These are phyloP conservation scores for Chloroceryle amazona DNA, from an alignment of 2,797 vertebrate genomes.

Conservation along the genomic window DNA sequence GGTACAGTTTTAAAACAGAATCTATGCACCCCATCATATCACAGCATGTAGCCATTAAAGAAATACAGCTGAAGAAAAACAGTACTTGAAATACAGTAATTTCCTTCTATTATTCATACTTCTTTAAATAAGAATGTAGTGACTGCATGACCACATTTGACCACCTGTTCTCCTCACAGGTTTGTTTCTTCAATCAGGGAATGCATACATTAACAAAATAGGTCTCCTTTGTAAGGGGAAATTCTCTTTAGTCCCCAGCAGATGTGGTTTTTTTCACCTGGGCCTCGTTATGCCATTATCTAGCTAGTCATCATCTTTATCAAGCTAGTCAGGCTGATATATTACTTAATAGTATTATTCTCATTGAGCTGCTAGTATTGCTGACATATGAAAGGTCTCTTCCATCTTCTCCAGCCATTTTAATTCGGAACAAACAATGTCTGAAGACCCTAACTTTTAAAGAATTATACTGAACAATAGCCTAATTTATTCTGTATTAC, in stretches of 20 bases:
- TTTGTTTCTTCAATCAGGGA: background rate
- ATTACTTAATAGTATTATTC: background rate
- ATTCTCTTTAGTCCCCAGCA: background rate
- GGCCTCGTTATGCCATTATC: background rate
- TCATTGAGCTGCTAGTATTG: background rate
- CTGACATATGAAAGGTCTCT: background rate
- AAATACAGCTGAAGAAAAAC: background rate
- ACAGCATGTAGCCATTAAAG: background rate
- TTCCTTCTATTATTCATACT: background rate
- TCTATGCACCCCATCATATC: background rate
- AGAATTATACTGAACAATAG: fast-evolving
- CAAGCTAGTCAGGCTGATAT: background rate
- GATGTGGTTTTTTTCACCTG: background rate
- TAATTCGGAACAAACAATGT: background rate
- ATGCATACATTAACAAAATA: background rate
- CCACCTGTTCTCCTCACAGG: background rate
- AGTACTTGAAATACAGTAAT: background rate
- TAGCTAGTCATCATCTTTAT: background rate
- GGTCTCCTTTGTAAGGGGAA: background rate
- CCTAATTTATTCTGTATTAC: background rate
- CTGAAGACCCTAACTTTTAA: background rate
- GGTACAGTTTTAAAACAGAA: background rate
- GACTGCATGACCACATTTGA: background rate
- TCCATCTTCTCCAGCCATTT: background rate
- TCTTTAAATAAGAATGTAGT: background rate